phyloP scores from a whole-genome alignment of 1,140 invertebrate species.

The Temnothorax curvispinosus region DNA sequence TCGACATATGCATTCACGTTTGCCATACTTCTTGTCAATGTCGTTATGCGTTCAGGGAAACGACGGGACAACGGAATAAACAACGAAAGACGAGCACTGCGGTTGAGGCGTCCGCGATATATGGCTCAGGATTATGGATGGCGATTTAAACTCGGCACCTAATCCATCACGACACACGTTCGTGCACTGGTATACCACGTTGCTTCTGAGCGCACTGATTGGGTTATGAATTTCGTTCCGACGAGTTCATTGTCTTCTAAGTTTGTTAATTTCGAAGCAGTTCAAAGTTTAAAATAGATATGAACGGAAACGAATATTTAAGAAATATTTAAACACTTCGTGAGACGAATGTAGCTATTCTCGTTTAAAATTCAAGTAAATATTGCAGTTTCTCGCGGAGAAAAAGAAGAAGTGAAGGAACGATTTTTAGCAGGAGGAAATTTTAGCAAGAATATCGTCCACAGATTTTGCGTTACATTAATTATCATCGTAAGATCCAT shows the following conservation, averaged over 20 bases:
- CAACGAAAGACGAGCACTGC: slow-evolving; percentile 38
- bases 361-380: neutral
- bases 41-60: slow-evolving; percentile 15
- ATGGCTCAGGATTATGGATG: slow-evolving; percentile 55
- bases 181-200: slow-evolving; percentile 9
- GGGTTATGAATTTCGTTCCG: slow-evolving; percentile 55
- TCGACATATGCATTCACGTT: neutral
- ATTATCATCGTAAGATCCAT: slow-evolving; percentile 25
- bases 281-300: neutral
- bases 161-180: slow-evolving; percentile 56
- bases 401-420: neutral
- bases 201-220: slow-evolving; percentile 40
- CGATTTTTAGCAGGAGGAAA: neutral
- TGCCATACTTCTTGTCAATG: slow-evolving; percentile 40
- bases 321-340: neutral
- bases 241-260: slow-evolving; percentile 35
- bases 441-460: neutral
- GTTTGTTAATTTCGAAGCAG: neutral
- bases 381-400: neutral
- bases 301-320: neutral
- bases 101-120: slow-evolving; percentile 39
- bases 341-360: neutral
- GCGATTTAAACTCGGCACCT: slow-evolving; percentile 64
- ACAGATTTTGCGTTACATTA: slow-evolving; percentile 4
- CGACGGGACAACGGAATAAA: slow-evolving; percentile 32